Base-by-base conservation (phyloP, 64 coral and sea anemone genomes). In the Cladopsammia gracilis region DNA sequence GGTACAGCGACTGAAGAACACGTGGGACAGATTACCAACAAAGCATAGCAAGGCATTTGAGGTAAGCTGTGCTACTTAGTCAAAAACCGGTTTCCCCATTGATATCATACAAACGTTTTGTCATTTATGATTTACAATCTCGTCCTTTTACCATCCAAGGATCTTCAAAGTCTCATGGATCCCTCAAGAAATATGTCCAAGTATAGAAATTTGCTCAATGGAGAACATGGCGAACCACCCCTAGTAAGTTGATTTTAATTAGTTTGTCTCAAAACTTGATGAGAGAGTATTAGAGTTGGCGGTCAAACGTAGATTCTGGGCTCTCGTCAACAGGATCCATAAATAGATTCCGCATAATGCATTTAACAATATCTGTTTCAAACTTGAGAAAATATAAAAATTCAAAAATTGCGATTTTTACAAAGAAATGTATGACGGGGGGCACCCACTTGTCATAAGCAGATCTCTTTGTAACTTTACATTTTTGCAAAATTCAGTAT, bases 161-260 rank as follows among this genome's bases (percentile, higher is more conserved):
- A 99, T 88, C 83, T 99, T 48, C 87, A 99, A 54, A 91, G 90
- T 77, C 85, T 99, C 5, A 99, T 99, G 98, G 98, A 99, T 89
- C 98, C 98, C 18, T 99, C 98, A 14, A 87, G 98, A 46, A 99
- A 92, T 67, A 99, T 99, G 98, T 99, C 94, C 77, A 96, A 99
- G 49, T 99, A 96, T 62, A 90, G 98, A 8, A 99, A 88, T 81
- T 68, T 99, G n/a, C 76, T 99, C 12, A 99, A 94, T 77, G 91
- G 78, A 46, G 95, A 94, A 66, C 91, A 96, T 26, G 89, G 90
- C 5, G 79, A 96, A 44, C 98, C 98, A 0, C 98, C 98, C 1
- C 59, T 99, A 47, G 98, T 99, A 91, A 91, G 94, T 73, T 77
- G 2, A 18, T 0, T 62, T 47, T 71, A n/a, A 25, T 50, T 22